Evolutionary conservation across 2,888 invertebrate genomes (phyloP).

Genomic region (Polyommatus icarus): DNA sequence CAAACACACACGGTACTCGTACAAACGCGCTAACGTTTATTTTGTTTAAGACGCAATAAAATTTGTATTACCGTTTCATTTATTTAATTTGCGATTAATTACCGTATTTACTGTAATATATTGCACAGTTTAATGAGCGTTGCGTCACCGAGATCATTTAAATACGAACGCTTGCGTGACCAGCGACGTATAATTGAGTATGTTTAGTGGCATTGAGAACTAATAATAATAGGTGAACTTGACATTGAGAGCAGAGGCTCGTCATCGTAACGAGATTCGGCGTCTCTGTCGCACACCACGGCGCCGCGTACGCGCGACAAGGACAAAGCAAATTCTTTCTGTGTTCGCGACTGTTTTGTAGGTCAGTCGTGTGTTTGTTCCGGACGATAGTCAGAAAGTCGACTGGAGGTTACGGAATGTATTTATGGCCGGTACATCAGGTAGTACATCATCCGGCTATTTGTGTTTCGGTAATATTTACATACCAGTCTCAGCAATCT

Average conservation of each 20-base stretch:
- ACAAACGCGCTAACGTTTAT: background rate
- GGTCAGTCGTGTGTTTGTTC: constrained; percentile 79
- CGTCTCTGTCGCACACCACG: constrained; percentile 62
- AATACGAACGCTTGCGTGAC: constrained; percentile 48
- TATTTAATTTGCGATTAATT: background rate
- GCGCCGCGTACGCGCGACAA: constrained; percentile 54
- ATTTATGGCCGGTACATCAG: constrained; percentile 45
- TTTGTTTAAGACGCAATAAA: constrained; percentile 5
- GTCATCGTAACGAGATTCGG: constrained; percentile 70
- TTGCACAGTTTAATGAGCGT: constrained; percentile 10
- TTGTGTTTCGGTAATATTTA: constrained; percentile 7
- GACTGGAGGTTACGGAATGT: constrained; percentile 77
- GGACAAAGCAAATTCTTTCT: constrained; percentile 67
- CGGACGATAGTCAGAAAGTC: constrained; percentile 79
- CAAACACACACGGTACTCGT: background rate
- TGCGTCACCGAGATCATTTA: constrained; percentile 9
- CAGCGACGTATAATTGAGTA: constrained; percentile 64
- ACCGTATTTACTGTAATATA: background rate
- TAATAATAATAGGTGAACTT: constrained; percentile 81
- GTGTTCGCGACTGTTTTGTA: constrained; percentile 74
- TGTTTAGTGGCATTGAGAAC: constrained; percentile 78
- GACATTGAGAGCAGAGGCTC: constrained; percentile 79
- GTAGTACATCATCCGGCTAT: constrained; percentile 33
- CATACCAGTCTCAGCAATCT: background rate
- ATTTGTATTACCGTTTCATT: constrained; percentile 1